Evolutionary conservation across 2,113 vertebrate genomes (phyloP).

Genomic region (Pterocles gutturalis): DNA sequence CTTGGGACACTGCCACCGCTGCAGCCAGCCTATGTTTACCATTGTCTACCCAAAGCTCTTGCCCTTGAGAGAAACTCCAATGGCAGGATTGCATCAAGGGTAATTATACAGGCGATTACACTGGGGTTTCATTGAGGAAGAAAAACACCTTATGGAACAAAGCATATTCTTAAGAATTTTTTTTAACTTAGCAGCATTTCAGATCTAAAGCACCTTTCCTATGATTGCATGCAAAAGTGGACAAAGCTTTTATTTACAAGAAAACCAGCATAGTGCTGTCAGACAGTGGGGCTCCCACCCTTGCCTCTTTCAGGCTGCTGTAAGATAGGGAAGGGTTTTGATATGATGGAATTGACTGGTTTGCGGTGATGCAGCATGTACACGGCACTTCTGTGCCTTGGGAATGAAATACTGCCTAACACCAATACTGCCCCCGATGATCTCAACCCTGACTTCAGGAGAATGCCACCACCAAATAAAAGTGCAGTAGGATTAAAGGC

Average conservation of each 20-base stretch:
- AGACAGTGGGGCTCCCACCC: neutral
- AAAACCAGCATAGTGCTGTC: neutral
- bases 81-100: slow-evolving; percentile 95
- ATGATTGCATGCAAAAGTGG: neutral
- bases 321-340: neutral
- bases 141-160: slow-evolving; percentile 14
- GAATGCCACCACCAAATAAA: neutral
- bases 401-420: neutral
- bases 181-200: neutral
- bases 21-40: slow-evolving; percentile 97
- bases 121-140: slow-evolving; percentile 5
- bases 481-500: neutral
- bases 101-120: slow-evolving; percentile 75
- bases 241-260: neutral
- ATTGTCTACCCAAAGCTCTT: slow-evolving; percentile 96
- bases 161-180: neutral
- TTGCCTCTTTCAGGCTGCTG: neutral
- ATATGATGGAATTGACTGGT: neutral
- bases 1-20: slow-evolving; percentile 94
- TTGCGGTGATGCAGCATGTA: neutral
- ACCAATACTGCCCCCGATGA: neutral
- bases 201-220: neutral
- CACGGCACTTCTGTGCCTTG: neutral
- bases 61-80: slow-evolving; percentile 90
- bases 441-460: neutral